Evolutionary conservation across 2,888 invertebrate genomes (phyloP).

Genomic region (Mythimna lalbum): DNA sequence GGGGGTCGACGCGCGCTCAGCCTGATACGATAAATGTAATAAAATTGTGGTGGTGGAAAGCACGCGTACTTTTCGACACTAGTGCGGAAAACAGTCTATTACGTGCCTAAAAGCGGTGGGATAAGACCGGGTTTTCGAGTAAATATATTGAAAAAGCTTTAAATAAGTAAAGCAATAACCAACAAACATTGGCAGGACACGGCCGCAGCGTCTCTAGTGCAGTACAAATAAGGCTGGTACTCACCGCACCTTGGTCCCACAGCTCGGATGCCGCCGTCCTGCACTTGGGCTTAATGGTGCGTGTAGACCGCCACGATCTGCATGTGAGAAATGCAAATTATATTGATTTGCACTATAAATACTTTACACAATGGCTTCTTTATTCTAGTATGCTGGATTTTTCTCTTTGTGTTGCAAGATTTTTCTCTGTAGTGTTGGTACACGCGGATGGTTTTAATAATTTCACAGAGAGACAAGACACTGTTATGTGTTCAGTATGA

Average conservation of each 20-base stretch:
- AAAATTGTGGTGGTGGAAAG: too few species aligned
- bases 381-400: slow-evolving; percentile 22
- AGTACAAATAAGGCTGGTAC: slow-evolving; percentile 55
- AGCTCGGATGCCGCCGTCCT: slow-evolving; percentile 57
- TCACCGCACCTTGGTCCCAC: slow-evolving; percentile 55
- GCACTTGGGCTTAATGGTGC: slow-evolving; percentile 69
- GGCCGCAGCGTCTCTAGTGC: slow-evolving; percentile 46
- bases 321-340: slow-evolving; percentile 60
- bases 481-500: too few species aligned
- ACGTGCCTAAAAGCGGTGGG: too few species aligned
- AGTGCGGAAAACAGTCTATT: too few species aligned
- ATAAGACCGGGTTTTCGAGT: too few species aligned
- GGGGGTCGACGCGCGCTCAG: too few species aligned
- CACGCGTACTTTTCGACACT: too few species aligned
- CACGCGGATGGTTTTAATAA: neutral
- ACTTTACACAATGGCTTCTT: slow-evolving; percentile 33
- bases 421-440: neutral
- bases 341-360: slow-evolving; percentile 51
- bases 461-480: too few species aligned
- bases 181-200: slow-evolving; percentile 30
- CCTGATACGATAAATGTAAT: too few species aligned
- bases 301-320: slow-evolving; percentile 58
- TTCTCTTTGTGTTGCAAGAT: slow-evolving; percentile 11
- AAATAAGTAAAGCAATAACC: slow-evolving; percentile 9
- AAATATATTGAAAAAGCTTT: slow-evolving; percentile 6